Conservation (phyloP, 2,113 vertebrate genomes). For the Paedocypris sp. region DNA sequence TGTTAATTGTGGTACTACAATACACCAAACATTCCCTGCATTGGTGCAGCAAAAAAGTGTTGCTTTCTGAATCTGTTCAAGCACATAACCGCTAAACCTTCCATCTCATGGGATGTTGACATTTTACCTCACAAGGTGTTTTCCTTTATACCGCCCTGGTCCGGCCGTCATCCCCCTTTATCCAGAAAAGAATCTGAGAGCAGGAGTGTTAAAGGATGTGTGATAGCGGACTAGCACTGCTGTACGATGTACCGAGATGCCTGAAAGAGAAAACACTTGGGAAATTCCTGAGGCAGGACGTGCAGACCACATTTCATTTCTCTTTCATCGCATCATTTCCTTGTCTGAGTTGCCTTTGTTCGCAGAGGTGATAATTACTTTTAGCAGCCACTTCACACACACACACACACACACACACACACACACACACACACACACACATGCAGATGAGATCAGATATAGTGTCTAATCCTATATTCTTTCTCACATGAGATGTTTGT, state of each 20-base stretch:
- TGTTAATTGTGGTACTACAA: too few relatives aligned
- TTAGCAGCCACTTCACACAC: constrained; percentile 1
- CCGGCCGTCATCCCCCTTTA: neutral
- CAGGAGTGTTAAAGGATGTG: neutral
- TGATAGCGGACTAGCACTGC: constrained; percentile 1
- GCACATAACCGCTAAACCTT: too few relatives aligned
- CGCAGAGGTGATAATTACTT: constrained; percentile 12
- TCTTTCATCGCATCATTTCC: constrained; percentile 29
- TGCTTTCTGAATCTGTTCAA: too few relatives aligned
- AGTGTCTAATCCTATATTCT: constrained; percentile 4
- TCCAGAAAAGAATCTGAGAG: neutral
- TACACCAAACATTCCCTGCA: too few relatives aligned
- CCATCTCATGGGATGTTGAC: neutral
- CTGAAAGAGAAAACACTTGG: neutral
- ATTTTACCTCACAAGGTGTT: neutral
- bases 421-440: neutral
- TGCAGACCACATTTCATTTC: constrained; percentile 11
- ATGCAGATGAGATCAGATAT: neutral
- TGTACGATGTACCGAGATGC: neutral
- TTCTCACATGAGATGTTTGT: constrained; percentile 7
- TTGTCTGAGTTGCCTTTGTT: constrained; percentile 18
- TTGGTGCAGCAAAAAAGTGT: too few relatives aligned
- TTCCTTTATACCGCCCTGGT: neutral
- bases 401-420: constrained; percentile 7
- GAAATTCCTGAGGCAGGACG: neutral